These are phyloP conservation scores for Ciconia boyciana DNA, from an alignment of 2,113 vertebrate genomes.

Conservation along the genomic window DNA sequence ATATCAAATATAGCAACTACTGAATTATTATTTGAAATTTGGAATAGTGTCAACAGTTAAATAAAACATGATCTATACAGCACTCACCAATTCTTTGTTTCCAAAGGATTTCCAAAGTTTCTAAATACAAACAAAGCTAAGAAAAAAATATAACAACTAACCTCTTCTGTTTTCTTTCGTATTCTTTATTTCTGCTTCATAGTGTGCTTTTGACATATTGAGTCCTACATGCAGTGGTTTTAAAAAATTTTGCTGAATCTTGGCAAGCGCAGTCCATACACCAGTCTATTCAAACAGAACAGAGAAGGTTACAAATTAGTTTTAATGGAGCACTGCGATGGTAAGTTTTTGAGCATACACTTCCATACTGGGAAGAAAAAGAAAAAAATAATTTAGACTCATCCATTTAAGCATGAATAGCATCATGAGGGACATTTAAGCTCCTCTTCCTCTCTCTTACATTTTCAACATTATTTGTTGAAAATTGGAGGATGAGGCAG, in stretches of 20 bases:
- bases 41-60: not conserved
- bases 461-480: not conserved
- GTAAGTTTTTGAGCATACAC: not conserved
- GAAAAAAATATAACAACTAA: conserved; percentile 33
- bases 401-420: not conserved
- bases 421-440: not conserved
- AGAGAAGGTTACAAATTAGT: not conserved
- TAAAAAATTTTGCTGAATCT: conserved; percentile 81
- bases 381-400: not conserved
- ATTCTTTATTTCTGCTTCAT: conserved; percentile 84
- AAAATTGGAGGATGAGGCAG: not conserved
- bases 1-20: not conserved
- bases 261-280: conserved; percentile 81
- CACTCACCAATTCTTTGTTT: not conserved
- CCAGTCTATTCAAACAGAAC: conserved; percentile 72
- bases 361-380: not conserved
- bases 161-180: conserved; percentile 82
- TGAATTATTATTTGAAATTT: not conserved
- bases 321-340: not conserved
- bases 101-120: not conserved
- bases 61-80: not conserved
- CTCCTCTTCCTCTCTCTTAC: not conserved
- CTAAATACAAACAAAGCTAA: not conserved
- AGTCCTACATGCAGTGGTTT: conserved; percentile 85
- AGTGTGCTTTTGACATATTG: conserved; percentile 88